Conservation (phyloP, 2,113 vertebrate species). For the Bucco capensis region DNA sequence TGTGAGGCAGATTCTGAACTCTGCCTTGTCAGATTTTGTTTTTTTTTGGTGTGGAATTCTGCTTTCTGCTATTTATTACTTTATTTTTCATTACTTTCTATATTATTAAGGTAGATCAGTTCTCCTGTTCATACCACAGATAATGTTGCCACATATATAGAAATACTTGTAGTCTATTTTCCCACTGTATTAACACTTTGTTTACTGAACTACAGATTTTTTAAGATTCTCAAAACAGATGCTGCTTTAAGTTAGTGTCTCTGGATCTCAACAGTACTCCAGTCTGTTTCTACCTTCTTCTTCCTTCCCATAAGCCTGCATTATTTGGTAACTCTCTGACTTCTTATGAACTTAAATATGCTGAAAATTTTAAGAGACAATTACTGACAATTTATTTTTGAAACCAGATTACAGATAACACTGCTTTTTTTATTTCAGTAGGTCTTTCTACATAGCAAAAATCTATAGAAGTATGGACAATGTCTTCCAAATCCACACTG, state of each 20-base stretch:
- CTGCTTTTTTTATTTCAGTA: neutral
- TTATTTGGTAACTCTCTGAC: neutral
- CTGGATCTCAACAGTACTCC: neutral
- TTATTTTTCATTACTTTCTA: neutral
- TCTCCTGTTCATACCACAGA: rapidly evolving
- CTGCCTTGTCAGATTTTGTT: neutral
- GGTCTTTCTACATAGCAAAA: neutral
- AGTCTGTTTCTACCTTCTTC: neutral
- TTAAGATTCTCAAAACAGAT: neutral
- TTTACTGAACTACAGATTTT: neutral
- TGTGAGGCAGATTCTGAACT: neutral
- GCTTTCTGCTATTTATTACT: neutral
- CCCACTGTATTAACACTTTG: neutral
- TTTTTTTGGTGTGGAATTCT: neutral
- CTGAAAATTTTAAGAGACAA: neutral
- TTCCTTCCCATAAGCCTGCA: neutral
- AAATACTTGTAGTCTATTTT: neutral
- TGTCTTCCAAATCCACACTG: neutral
- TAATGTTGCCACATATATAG: neutral
- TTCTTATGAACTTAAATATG: neutral
- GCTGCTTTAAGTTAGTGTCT: neutral
- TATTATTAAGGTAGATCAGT: neutral
- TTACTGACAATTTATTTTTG: neutral
- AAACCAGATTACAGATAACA: neutral
- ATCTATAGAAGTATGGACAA: neutral